Evolutionary conservation across 2,113 vertebrate species (phyloP).

Genomic region (Triplophysa siluroides): DNA sequence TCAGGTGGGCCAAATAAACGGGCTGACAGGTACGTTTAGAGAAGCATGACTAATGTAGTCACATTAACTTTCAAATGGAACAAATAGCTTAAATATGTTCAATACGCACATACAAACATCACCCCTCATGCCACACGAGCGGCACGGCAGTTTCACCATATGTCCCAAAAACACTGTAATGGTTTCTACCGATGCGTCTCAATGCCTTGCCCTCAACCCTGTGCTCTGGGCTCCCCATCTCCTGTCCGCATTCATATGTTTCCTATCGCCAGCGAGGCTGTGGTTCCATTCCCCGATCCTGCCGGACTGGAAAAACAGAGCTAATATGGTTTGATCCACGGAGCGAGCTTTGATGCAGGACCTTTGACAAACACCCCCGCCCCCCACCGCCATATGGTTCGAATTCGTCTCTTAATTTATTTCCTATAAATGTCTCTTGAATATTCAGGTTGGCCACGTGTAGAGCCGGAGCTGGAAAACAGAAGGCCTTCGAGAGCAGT

Average conservation of each 20-base stretch:
- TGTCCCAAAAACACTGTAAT: slow-evolving; percentile 79
- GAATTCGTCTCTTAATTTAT: slow-evolving; percentile 99
- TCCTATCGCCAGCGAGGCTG: slow-evolving; percentile 96
- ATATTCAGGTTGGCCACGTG: slow-evolving; percentile 90
- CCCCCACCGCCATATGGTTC: slow-evolving; percentile 96
- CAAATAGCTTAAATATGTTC: slow-evolving; percentile 13
- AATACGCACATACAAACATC: neutral
- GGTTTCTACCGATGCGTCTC: slow-evolving; percentile 85
- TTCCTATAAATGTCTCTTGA: slow-evolving; percentile 99
- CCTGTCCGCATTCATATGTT: slow-evolving; percentile 88
- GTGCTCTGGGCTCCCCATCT: slow-evolving; percentile 77
- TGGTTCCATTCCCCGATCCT: slow-evolving; percentile 98
- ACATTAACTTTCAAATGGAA: slow-evolving; percentile 5
- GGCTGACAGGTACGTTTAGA: neutral
- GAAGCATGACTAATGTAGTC: neutral
- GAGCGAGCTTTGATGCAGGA: slow-evolving; percentile 97
- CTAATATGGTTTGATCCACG: slow-evolving; percentile 97
- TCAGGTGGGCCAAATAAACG: no score
- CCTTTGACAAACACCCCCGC: slow-evolving; percentile 94
- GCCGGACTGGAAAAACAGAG: slow-evolving; percentile 99
- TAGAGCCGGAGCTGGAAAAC: slow-evolving; percentile 89
- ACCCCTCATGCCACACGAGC: neutral
- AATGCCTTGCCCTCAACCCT: slow-evolving; percentile 75
- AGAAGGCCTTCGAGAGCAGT: slow-evolving; percentile 83
- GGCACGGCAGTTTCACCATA: slow-evolving; percentile 57